phyloP scores from a whole-genome alignment of 92 coral and sea anemone species.

The Palythoa heliodiscus region DNA sequence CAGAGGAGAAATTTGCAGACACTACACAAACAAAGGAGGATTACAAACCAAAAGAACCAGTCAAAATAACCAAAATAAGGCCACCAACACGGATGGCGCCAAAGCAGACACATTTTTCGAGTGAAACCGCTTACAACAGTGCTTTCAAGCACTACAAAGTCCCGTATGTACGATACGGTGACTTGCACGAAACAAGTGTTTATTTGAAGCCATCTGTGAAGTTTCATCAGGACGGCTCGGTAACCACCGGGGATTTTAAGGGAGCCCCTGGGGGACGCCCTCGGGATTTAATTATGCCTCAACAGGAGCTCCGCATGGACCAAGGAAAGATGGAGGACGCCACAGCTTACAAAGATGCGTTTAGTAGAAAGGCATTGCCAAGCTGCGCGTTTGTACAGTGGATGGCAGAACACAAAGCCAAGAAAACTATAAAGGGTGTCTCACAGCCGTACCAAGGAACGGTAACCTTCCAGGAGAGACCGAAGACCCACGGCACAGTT shows the following conservation, averaged over 20 bases:
- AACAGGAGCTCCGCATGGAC: slow-evolving; percentile 49
- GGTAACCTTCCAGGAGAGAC: neutral
- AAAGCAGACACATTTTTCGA: slow-evolving; percentile 71
- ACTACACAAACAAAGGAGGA: slow-evolving; percentile 91
- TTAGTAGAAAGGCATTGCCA: slow-evolving; percentile 62
- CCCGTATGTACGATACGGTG: slow-evolving; percentile 85
- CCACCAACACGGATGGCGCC: slow-evolving; percentile 82
- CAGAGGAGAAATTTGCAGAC: slow-evolving; percentile 76
- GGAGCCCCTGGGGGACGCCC: slow-evolving; percentile 88
- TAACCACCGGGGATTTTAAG: slow-evolving; percentile 84
- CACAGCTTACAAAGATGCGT: slow-evolving; percentile 80
- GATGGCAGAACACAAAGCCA: slow-evolving; percentile 67
- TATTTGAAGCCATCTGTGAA: slow-evolving; percentile 84
- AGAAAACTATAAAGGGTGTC: slow-evolving; percentile 32
- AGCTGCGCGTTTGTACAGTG: slow-evolving; percentile 81
- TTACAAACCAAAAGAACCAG: slow-evolving; percentile 76
- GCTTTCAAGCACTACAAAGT: slow-evolving; percentile 81
- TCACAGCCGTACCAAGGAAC: neutral
- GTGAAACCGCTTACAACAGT: slow-evolving; percentile 88
- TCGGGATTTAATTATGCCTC: slow-evolving; percentile 79
- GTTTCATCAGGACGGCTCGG: slow-evolving; percentile 90
- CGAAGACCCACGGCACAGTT: slow-evolving; percentile 10
- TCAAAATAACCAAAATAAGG: slow-evolving; percentile 65
- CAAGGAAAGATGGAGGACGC: slow-evolving; percentile 60
- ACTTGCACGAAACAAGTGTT: slow-evolving; percentile 82